Evolutionary conservation across 2,888 invertebrate genomes (phyloP).

Genomic region (Hipparchia sbordonii): DNA sequence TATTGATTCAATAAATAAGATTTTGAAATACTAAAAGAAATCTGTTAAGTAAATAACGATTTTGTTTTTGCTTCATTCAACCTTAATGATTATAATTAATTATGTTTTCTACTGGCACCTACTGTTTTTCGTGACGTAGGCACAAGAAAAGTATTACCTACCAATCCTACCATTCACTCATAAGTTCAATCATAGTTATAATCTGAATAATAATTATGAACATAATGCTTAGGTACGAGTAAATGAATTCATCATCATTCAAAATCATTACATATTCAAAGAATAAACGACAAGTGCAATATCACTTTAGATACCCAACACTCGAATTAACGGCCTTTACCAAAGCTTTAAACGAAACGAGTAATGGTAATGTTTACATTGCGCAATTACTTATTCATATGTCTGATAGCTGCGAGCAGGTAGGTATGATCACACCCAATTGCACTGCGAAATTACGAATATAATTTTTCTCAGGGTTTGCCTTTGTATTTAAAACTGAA

Average conservation of each 20-base stretch:
- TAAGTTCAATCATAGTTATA: too few species aligned
- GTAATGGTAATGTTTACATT: conserved; percentile 1
- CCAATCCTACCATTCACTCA: too few species aligned
- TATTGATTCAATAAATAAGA: not conserved
- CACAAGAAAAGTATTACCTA: too few species aligned
- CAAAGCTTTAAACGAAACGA: not conserved
- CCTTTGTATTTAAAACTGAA: not conserved
- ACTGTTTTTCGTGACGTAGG: too few species aligned
- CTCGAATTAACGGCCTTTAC: not conserved
- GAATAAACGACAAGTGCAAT: not conserved
- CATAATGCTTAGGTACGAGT: too few species aligned
- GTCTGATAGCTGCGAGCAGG: not conserved
- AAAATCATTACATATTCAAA: not conserved
- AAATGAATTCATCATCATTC: too few species aligned
- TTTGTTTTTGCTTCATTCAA: not conserved
- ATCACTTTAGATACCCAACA: not conserved
- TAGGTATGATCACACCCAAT: not conserved
- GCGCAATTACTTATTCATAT: conserved; percentile 7
- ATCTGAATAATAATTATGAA: too few species aligned
- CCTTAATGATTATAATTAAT: too few species aligned
- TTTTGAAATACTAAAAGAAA: not conserved
- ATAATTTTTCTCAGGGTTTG: not conserved
- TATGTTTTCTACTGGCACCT: too few species aligned
- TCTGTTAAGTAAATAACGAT: not conserved
- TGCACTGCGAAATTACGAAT: not conserved